Percentiles rank a stretch among this genome's conserved stretches.
These are phyloP conservation scores for Drosophila melanocephala DNA, from an alignment of 2,888 invertebrate genomes.

Conservation along the genomic window DNA sequence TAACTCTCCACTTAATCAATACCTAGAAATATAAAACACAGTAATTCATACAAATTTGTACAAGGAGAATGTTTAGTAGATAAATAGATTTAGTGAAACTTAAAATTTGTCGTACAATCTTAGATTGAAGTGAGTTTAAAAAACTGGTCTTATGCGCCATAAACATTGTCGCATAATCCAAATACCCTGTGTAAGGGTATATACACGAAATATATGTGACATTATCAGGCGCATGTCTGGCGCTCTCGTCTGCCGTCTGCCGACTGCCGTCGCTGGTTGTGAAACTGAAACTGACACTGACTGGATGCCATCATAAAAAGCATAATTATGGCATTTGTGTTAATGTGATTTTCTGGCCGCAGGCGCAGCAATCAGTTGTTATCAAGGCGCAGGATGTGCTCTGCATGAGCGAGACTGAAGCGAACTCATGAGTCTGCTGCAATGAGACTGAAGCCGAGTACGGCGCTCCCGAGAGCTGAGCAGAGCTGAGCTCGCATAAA, in stretches of 20 bases:
- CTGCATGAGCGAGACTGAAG: constrained; percentile 24
- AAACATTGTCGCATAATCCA: neutral
- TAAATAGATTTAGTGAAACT: neutral
- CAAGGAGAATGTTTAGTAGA: no score
- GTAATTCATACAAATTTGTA: neutral
- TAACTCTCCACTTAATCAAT: neutral
- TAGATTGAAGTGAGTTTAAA: neutral
- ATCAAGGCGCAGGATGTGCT: constrained; percentile 66
- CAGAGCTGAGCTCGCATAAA: constrained; percentile 82
- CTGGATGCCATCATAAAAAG: constrained; percentile 72
- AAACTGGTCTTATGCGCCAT: neutral
- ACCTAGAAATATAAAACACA: neutral
- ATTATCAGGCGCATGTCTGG: constrained; percentile 36
- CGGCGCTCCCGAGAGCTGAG: constrained; percentile 20
- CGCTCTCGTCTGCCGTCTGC: constrained; percentile 4
- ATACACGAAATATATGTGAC: constrained; percentile 12
- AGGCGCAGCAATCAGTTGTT: constrained; percentile 71
- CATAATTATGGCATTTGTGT: constrained; percentile 83
- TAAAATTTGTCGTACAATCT: neutral
- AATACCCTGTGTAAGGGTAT: neutral
- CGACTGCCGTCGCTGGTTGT: constrained; percentile 10
- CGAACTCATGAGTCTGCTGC: constrained; percentile 28
- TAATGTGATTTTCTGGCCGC: constrained; percentile 82
- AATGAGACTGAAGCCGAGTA: constrained; percentile 17
- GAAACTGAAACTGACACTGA: constrained; percentile 34